These are phyloP conservation scores for Morpho helenor DNA, from an alignment of 2,888 invertebrate species.

Conservation along the genomic window DNA sequence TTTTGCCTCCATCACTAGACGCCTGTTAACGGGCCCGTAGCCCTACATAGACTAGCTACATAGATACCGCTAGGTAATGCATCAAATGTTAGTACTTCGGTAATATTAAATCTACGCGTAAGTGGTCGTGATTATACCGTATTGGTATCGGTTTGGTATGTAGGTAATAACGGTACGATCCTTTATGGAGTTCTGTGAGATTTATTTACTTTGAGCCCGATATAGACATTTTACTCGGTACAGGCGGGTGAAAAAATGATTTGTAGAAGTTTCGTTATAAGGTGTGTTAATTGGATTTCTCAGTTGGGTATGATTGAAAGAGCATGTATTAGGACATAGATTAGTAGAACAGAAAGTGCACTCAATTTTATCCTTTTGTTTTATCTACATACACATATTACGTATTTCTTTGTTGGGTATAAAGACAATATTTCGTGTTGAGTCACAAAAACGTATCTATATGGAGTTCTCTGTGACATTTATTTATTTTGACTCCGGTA, in stretches of 20 bases:
- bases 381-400: too few relatives aligned
- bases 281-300: too few relatives aligned
- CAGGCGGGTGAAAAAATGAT: not conserved
- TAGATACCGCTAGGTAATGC: constrained; percentile 74
- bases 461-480: constrained; percentile 19
- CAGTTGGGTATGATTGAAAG: too few relatives aligned
- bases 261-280: not conserved
- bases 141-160: constrained; percentile 44
- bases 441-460: constrained; percentile 22
- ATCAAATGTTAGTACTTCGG: constrained; percentile 57
- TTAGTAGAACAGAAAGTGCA: too few relatives aligned
- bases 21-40: constrained; percentile 58
- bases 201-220: constrained; percentile 13
- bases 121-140: constrained; percentile 48
- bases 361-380: too few relatives aligned
- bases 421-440: too few relatives aligned
- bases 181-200: constrained; percentile 23
- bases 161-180: constrained; percentile 52
- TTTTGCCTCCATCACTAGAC: constrained; percentile 41
- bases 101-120: constrained; percentile 51
- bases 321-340: too few relatives aligned
- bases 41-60: constrained; percentile 60
- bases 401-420: too few relatives aligned
- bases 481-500: constrained; percentile 11
- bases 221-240: constrained; percentile 7